These are phyloP conservation scores for Drosophila ogumai DNA, from an alignment of 1,140 invertebrate genomes.

Conservation along the genomic window DNA sequence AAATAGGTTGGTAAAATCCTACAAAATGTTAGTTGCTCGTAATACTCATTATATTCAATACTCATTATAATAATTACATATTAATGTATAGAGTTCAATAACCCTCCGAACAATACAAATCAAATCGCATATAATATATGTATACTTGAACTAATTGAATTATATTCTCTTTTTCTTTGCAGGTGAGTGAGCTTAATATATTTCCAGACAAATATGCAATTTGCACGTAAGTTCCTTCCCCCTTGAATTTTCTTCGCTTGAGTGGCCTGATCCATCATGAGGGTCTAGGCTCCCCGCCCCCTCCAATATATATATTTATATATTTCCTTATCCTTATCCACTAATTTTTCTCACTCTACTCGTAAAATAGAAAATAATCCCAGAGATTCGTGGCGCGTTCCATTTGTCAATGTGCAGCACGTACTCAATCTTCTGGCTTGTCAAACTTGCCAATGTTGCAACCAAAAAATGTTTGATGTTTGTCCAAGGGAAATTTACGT, in stretches of 20 bases:
- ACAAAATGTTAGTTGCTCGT: no score
- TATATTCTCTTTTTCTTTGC: conserved; percentile 45
- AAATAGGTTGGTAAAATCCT: not conserved
- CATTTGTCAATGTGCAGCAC: conserved; percentile 81
- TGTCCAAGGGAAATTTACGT: conserved; percentile 13
- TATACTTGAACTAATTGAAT: conserved; percentile 31
- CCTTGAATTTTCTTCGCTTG: not conserved
- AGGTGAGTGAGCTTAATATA: conserved; percentile 58
- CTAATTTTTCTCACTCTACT: conserved; percentile 11
- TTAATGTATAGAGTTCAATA: conserved; percentile 4
- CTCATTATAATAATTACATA: not conserved
- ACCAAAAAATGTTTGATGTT: conserved; percentile 57
- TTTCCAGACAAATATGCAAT: conserved; percentile 47
- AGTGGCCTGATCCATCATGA: conserved; percentile 38
- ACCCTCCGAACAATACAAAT: conserved; percentile 2
- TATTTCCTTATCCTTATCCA: not conserved
- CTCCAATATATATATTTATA: not conserved
- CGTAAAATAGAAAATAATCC: conserved; percentile 12
- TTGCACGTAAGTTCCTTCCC: conserved; percentile 40
- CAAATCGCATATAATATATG: not conserved
- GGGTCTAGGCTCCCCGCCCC: conserved; percentile 1
- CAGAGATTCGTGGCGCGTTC: conserved; percentile 51
- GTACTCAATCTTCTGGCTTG: conserved; percentile 81
- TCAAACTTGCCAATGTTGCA: conserved; percentile 82
- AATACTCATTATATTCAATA: no score